These are phyloP conservation scores for Portevinia maculata DNA, from an alignment of 2,888 invertebrate genomes.

Conservation along the genomic window DNA sequence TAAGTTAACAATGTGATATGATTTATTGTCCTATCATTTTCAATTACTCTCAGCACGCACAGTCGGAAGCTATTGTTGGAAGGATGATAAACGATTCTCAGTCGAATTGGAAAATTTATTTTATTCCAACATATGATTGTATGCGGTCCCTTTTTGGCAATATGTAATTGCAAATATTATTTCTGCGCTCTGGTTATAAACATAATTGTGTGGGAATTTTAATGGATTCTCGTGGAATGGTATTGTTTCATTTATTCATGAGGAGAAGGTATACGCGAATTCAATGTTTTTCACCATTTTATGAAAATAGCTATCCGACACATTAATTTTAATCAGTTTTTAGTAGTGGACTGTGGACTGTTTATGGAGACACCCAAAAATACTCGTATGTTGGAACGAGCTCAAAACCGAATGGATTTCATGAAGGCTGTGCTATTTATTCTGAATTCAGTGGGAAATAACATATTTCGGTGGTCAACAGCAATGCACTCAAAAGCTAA, in stretches of 20 bases:
- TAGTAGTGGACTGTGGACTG: conserved; percentile 1
- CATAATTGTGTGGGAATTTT: conserved; percentile 47
- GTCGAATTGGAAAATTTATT: conserved; percentile 52
- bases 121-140: conserved; percentile 6
- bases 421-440: not conserved
- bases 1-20: conserved; percentile 68
- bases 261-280: not conserved
- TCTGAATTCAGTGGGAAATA: not conserved
- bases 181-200: conserved; percentile 52
- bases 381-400: not conserved
- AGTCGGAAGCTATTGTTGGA: not conserved
- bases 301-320: conserved; percentile 4
- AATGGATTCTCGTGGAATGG: conserved; percentile 29
- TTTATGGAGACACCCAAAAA: not conserved
- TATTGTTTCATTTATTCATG: conserved; percentile 37
- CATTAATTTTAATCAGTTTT: conserved; percentile 48
- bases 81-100: conserved; percentile 53
- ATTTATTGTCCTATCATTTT: conserved; percentile 68
- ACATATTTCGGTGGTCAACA: too few relatives aligned
- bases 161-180: conserved; percentile 49
- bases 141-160: conserved; percentile 14
- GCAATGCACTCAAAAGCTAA: too few relatives aligned
- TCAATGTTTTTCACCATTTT: not conserved
- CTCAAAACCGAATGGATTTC: not conserved
- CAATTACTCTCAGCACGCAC: conserved; percentile 39